Evolutionary conservation across 2,797 vertebrate species (phyloP).

Genomic region (Melanotaenia trifasciata): DNA sequence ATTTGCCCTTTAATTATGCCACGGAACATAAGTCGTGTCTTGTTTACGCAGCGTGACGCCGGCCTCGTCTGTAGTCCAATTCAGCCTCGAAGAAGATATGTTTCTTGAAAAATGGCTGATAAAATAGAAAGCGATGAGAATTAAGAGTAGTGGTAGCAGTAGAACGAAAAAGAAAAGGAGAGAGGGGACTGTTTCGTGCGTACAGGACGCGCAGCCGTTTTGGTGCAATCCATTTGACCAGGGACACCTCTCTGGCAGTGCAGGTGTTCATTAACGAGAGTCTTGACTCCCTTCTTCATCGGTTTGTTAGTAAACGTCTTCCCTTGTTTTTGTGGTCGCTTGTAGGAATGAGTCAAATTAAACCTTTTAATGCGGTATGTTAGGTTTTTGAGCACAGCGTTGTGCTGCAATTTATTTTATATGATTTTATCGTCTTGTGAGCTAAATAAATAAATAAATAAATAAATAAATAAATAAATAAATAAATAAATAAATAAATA

Average conservation of each 20-base stretch:
- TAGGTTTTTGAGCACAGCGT: background rate
- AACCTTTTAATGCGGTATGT: background rate
- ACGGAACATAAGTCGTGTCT: constrained; percentile 18
- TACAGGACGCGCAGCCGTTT: constrained; percentile 6
- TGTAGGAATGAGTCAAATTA: constrained; percentile 16
- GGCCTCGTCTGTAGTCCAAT: constrained; percentile 8
- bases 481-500: too few species aligned
- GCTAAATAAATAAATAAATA: too few species aligned
- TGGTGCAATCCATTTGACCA: constrained; percentile 1
- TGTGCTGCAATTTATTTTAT: constrained; percentile 12
- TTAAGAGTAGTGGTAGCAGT: constrained; percentile 3
- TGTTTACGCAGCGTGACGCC: constrained; percentile 19
- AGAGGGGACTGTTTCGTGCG: too few species aligned
- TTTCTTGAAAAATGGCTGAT: constrained; percentile 10
- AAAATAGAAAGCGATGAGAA: constrained; percentile 4
- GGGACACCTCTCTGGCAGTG: constrained; percentile 54
- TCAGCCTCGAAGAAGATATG: background rate
- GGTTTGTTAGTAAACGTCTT: constrained; percentile 48
- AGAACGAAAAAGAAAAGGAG: too few species aligned
- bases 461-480: too few species aligned
- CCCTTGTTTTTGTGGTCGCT: constrained; percentile 30
- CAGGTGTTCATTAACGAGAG: constrained; percentile 71
- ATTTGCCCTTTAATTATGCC: constrained; percentile 21
- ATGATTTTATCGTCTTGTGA: background rate
- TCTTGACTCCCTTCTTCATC: constrained; percentile 39